Evolutionary conservation across 2,888 invertebrate species (phyloP).

Genomic region (Meandrusa payeni): DNA sequence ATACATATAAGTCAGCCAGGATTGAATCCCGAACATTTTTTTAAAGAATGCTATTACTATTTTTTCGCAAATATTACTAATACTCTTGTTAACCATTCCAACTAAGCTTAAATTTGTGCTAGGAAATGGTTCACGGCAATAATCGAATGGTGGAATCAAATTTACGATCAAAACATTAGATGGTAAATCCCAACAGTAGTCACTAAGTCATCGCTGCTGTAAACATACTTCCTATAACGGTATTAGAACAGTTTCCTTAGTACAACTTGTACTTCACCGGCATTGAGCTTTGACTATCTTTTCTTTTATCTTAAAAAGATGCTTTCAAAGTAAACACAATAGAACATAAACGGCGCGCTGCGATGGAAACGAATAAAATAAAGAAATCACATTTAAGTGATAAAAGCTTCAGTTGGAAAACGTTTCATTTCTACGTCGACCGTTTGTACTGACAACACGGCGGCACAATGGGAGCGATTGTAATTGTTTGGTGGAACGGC

Average conservation of each 20-base stretch:
- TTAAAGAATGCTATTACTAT: too few relatives aligned
- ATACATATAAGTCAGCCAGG: too few relatives aligned
- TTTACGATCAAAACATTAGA: too few relatives aligned
- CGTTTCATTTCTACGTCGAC: constrained; percentile 8
- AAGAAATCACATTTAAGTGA: constrained; percentile 21
- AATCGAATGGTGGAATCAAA: too few relatives aligned
- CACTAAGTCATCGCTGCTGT: too few relatives aligned
- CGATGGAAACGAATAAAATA: constrained; percentile 10
- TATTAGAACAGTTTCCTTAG: constrained; percentile 2
- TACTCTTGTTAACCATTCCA: too few relatives aligned
- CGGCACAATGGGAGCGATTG: background rate
- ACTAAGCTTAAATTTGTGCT: too few relatives aligned
- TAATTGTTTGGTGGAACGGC: background rate
- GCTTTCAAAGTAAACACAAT: constrained; percentile 17
- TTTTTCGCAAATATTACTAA: too few relatives aligned
- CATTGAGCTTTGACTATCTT: background rate
- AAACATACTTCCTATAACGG: too few relatives aligned
- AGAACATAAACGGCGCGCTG: constrained; percentile 14
- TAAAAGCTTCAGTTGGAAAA: constrained; percentile 15
- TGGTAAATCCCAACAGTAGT: too few relatives aligned
- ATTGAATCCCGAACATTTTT: too few relatives aligned
- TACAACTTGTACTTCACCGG: constrained; percentile 1
- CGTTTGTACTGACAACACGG: constrained; percentile 5
- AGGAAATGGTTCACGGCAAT: too few relatives aligned
- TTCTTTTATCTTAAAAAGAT: constrained; percentile 9